Conservation (phyloP, 2,888 invertebrate species). For the Temnothorax ravouxi region DNA sequence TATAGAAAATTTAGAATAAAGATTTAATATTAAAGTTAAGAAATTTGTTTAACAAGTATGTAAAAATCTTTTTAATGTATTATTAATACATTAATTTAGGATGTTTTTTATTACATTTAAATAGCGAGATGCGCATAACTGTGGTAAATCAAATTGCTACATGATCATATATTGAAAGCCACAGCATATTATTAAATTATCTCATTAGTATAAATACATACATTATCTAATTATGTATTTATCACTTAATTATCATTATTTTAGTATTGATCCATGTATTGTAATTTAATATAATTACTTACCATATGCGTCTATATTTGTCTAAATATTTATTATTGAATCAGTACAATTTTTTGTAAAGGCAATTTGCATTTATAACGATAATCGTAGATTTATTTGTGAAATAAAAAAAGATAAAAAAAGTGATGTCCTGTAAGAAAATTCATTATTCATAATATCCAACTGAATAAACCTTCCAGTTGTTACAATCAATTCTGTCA, state of each 20-base stretch:
- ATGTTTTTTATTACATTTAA: not conserved
- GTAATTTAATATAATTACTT: not conserved
- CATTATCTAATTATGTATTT: slow-evolving; percentile 13
- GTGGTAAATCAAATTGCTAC: not conserved
- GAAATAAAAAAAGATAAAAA: not conserved
- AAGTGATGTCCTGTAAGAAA: not conserved
- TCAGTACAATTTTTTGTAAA: not conserved
- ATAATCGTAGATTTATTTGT: not conserved
- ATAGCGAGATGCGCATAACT: not conserved
- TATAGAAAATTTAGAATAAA: not conserved
- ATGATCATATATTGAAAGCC: slow-evolving; percentile 15
- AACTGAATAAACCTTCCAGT: not conserved
- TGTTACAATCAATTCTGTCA: slow-evolving; percentile 19
- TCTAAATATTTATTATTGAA: not conserved
- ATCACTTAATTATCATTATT: slow-evolving; percentile 14
- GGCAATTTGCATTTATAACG: not conserved
- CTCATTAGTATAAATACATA: slow-evolving; percentile 21
- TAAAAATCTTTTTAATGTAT: not conserved
- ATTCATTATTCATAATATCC: not conserved
- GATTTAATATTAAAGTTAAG: not conserved
- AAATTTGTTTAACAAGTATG: not conserved
- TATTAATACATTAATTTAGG: not conserved
- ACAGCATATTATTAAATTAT: slow-evolving; percentile 21
- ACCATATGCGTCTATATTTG: not conserved
- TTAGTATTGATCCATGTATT: slow-evolving; percentile 4